Percentiles rank a stretch among this genome's conserved stretches.
Conservation (phyloP, 2,888 invertebrate genomes). For the Ophion ellenae region DNA sequence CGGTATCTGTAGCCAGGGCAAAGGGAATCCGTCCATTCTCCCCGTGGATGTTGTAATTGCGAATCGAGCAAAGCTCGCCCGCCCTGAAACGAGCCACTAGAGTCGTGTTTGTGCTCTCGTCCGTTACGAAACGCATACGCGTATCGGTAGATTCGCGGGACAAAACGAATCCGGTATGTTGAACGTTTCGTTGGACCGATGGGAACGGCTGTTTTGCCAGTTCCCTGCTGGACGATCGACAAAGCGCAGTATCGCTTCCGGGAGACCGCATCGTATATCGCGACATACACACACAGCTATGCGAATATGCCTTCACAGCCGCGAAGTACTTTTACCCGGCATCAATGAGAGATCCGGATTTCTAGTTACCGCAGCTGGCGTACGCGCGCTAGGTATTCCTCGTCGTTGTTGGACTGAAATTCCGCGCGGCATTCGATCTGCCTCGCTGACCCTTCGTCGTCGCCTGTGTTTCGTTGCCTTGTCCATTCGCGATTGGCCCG, state of each 20-base stretch:
- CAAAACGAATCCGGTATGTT: constrained; percentile 40
- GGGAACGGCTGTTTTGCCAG: constrained; percentile 24
- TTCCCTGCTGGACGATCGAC: constrained; percentile 31
- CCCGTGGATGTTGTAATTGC: constrained; percentile 29
- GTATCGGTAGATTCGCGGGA: constrained; percentile 30
- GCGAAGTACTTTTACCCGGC: constrained; percentile 32
- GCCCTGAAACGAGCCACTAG: constrained; percentile 15
- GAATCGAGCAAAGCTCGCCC: constrained; percentile 10
- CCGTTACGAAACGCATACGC: background rate
- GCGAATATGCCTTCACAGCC: constrained; percentile 6
- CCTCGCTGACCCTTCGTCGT: constrained; percentile 7
- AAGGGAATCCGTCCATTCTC: constrained; percentile 17
- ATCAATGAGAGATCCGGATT: constrained; percentile 24
- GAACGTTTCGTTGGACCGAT: constrained; percentile 31
- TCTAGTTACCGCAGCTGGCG: constrained; percentile 28
- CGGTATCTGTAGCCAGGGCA: background rate
- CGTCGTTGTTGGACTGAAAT: constrained; percentile 27
- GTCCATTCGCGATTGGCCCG: constrained; percentile 44
- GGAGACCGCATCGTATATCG: constrained; percentile 9
- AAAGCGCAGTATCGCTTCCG: constrained; percentile 42
- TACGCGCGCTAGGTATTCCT: constrained; percentile 12
- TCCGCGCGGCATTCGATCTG: constrained; percentile 35
- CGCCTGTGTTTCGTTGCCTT: constrained; percentile 37
- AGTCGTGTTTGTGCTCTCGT: background rate
- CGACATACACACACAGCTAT: background rate